phyloP scores from a whole-genome alignment of 2,113 vertebrate genomes.

The Bostrychus sinensis region DNA sequence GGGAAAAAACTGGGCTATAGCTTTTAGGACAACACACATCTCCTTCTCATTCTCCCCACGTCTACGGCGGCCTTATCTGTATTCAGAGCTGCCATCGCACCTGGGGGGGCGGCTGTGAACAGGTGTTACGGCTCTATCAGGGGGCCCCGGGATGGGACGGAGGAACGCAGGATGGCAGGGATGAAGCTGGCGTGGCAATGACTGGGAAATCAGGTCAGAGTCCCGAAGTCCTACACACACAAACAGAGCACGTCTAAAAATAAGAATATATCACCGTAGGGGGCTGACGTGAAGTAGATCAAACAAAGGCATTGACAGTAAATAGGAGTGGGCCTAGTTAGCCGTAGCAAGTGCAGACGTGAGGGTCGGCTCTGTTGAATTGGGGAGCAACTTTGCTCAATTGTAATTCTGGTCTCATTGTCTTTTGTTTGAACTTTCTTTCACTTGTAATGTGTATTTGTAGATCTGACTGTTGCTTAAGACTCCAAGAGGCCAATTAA shows the following conservation, averaged over 20 bases:
- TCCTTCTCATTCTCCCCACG: slow-evolving; percentile 1
- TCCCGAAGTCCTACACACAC: slow-evolving; percentile 29
- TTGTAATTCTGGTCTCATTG: background rate
- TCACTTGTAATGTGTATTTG: background rate
- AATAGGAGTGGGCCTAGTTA: slow-evolving; percentile 35
- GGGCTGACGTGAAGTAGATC: slow-evolving; percentile 41
- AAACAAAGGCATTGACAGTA: slow-evolving; percentile 59
- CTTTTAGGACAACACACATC: slow-evolving; percentile 9
- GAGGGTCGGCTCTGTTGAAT: background rate
- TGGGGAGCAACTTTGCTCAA: background rate
- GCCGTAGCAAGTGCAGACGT: background rate
- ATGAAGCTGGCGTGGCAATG: slow-evolving; percentile 44
- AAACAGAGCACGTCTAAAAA: slow-evolving; percentile 55
- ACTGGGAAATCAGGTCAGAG: slow-evolving; percentile 64
- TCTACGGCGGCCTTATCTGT: slow-evolving; percentile 5
- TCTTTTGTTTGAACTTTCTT: background rate
- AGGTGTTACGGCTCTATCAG: slow-evolving; percentile 58
- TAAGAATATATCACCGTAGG: slow-evolving; percentile 46
- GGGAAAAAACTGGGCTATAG: background rate
- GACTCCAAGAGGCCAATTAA: too few relatives aligned
- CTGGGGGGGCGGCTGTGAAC: slow-evolving; percentile 44
- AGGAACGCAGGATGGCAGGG: slow-evolving; percentile 24
- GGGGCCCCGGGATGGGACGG: slow-evolving; percentile 28
- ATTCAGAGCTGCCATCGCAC: slow-evolving; percentile 12
- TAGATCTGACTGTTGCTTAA: background rate